phyloP scores from a whole-genome alignment of 1,140 invertebrate genomes.

The Diploscapter pachys region DNA sequence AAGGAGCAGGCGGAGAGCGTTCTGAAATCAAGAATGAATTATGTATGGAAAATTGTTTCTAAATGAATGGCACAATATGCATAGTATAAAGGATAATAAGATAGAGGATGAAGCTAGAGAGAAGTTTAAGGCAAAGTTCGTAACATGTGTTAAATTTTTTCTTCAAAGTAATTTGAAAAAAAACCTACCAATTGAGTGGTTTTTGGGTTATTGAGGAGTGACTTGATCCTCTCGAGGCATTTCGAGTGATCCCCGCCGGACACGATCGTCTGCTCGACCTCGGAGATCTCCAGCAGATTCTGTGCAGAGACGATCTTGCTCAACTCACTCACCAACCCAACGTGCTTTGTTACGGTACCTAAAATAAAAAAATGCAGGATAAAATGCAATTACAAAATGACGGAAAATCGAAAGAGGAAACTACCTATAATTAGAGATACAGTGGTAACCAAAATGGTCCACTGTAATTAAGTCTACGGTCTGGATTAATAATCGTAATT shows the following conservation, averaged over 20 bases:
- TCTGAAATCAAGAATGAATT: slow-evolving; percentile 63
- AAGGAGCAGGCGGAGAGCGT: slow-evolving; percentile 82
- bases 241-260: slow-evolving; percentile 86
- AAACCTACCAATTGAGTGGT: slow-evolving; percentile 48
- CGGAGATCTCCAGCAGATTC: slow-evolving; percentile 83
- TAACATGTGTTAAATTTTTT: too few species aligned
- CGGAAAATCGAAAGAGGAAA: too few species aligned
- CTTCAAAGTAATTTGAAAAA: slow-evolving; percentile 2
- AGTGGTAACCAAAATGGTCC: too few species aligned
- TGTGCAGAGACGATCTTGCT: slow-evolving; percentile 76
- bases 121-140: too few species aligned
- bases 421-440: too few species aligned
- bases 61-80: background rate
- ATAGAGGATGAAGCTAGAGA: background rate
- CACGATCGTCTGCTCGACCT: slow-evolving; percentile 86
- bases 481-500: too few species aligned
- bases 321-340: slow-evolving; percentile 89
- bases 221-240: slow-evolving; percentile 65
- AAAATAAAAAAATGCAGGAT: slow-evolving; percentile 1
- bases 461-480: too few species aligned
- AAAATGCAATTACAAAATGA: too few species aligned
- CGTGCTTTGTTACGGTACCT: slow-evolving; percentile 87
- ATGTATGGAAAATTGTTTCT: slow-evolving; percentile 14
- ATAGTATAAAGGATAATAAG: background rate
- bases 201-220: slow-evolving; percentile 48